These are phyloP conservation scores for Phalacrocorax brasilianus DNA, from an alignment of 2,113 vertebrate genomes.

Conservation along the genomic window DNA sequence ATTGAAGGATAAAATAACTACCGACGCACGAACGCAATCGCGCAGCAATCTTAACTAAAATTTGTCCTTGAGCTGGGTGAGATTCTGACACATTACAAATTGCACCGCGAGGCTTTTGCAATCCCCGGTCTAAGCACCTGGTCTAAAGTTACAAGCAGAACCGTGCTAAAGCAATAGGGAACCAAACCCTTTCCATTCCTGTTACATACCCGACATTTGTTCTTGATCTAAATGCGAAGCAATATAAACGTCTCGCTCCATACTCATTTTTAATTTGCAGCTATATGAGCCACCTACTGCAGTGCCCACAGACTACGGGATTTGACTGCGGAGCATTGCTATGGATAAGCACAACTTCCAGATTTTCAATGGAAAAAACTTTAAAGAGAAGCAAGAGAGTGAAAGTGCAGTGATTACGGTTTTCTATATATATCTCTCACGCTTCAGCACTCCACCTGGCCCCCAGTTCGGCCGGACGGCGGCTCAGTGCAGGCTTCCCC, in stretches of 20 bases:
- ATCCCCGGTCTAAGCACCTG: neutral
- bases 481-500: neutral
- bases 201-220: neutral
- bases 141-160: neutral
- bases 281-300: neutral
- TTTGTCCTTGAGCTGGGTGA: neutral
- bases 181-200: neutral
- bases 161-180: neutral
- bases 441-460: neutral
- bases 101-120: neutral
- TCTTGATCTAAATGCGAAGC: neutral
- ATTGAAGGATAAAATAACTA: neutral
- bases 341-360: neutral
- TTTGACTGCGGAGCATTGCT: neutral
- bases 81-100: neutral
- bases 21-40: neutral
- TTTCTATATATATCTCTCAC: neutral
- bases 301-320: neutral
- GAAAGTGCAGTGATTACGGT: neutral
- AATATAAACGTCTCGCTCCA: neutral
- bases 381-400: neutral
- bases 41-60: neutral
- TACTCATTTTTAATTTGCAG: neutral
- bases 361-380: neutral
- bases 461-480: rapidly evolving